These are phyloP conservation scores for Lutjanus argentimaculatus DNA, from an alignment of 2,797 vertebrate species.

Conservation along the genomic window DNA sequence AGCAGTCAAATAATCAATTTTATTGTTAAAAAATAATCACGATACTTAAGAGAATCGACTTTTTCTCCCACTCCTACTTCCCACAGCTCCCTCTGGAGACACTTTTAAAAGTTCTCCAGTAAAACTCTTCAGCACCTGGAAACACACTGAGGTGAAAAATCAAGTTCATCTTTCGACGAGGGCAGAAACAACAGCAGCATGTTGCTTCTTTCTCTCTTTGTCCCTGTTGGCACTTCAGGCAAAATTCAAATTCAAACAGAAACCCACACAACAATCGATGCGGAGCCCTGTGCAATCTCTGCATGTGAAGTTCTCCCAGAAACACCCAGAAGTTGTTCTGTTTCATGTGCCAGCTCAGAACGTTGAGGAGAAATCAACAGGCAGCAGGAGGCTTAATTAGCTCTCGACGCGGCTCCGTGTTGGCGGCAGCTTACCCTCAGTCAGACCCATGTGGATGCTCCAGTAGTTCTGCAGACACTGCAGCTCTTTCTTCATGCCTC, in stretches of 20 bases:
- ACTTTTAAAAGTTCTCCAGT: neutral
- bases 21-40: too few species aligned
- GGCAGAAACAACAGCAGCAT: neutral
- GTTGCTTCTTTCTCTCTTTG: neutral
- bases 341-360: conserved; percentile 5
- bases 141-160: neutral
- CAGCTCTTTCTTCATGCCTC: conserved; percentile 96
- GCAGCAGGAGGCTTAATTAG: conserved; percentile 38
- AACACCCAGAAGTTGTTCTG: neutral
- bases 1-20: too few species aligned
- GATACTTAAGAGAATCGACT: too few species aligned
- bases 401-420: neutral
- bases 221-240: conserved; percentile 9
- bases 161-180: neutral
- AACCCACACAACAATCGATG: conserved; percentile 19
- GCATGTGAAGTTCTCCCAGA: conserved; percentile 5
- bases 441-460: conserved; percentile 94
- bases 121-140: neutral
- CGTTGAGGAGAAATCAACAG: conserved; percentile 4
- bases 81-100: neutral
- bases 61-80: neutral
- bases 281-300: neutral
- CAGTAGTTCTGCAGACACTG: conserved; percentile 97
- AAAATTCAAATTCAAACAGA: conserved; percentile 10
- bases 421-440: conserved; percentile 86